Conservation (phyloP, 2,113 vertebrate species). For the Periophthalmus modestus region DNA sequence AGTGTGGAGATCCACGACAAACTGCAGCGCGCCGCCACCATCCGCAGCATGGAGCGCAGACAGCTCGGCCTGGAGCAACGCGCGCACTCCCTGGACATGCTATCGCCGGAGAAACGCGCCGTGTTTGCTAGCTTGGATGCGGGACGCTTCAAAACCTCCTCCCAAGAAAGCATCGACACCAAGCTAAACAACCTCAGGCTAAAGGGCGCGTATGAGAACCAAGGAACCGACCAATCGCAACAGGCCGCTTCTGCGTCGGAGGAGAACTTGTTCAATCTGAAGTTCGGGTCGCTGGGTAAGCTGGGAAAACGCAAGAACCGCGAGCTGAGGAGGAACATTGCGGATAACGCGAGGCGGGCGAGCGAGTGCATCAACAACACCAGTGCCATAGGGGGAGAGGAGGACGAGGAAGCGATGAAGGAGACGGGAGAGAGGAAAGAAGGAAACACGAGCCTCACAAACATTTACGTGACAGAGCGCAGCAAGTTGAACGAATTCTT, state of each 20-base stretch:
- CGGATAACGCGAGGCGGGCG: constrained; percentile 85
- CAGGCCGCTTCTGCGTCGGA: constrained; percentile 79
- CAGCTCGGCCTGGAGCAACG: constrained; percentile 93
- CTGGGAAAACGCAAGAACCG: constrained; percentile 90
- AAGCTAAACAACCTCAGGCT: constrained; percentile 93
- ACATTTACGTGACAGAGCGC: constrained; percentile 79
- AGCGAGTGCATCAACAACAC: constrained; percentile 84
- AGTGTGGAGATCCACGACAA: constrained; percentile 97
- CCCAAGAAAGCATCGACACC: constrained; percentile 96
- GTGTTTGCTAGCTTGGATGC: constrained; percentile 90
- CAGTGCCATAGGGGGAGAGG: constrained; percentile 67
- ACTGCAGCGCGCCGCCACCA: constrained; percentile 93
- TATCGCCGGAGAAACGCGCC: constrained; percentile 92
- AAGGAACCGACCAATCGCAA: constrained; percentile 66
- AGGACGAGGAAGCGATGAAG: constrained; percentile 78
- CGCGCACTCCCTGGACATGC: constrained; percentile 95
- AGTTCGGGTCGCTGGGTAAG: constrained; percentile 86
- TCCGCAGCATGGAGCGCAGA: constrained; percentile 96
- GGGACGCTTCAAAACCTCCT: constrained; percentile 90
- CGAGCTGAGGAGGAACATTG: constrained; percentile 86
- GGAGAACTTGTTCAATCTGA: constrained; percentile 92
- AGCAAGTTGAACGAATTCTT: constrained; percentile 81
- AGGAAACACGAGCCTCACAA: constrained; percentile 83
- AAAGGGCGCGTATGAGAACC: constrained; percentile 82
- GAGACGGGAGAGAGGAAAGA: constrained; percentile 80